Base-by-base conservation (phyloP, 1,140 invertebrate genomes). In the Leptonema lineaticorne region DNA sequence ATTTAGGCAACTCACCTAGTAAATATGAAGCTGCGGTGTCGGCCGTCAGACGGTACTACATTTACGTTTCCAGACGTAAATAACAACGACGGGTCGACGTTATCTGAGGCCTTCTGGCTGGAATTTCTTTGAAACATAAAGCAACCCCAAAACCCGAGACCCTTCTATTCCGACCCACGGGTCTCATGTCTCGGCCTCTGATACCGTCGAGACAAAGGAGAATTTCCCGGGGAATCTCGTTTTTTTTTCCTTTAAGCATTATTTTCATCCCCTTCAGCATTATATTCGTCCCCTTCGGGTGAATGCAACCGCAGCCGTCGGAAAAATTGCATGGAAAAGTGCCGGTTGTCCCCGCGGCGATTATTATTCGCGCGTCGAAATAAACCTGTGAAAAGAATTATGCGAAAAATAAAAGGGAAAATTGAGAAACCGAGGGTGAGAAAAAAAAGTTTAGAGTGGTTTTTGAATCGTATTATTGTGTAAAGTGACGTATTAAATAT, bases 111-210 rank as follows among this genome's bases (percentile, higher is more conserved):
- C 30, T 1, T 11, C 18, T 20, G 28, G 57, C 28, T 33, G 57
- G 57, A 59, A 59, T 59, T 59, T 59, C 57, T 59, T 59, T 59
- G 57, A 59, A 14, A 20, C 48, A 53, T 53, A 53, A 53, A 53
- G 57, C 24, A 37, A 16, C 9, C 57, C 57, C 5, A 24, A 33
- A 59, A 59, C 50, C 50, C 50, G 50, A 53, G 16, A 45, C 37
- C n/a, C n/a, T n/a, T n/a, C n/a, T n/a, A n/a, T n/a, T 16, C 37
- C 37, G 37, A 41, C 37, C 37, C 50, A 14, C 11, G 37, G 50
- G 22, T 24, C 37, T 41, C 37, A n/a, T n/a, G 37, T 41, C 37
- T 16, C 37, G 37, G 37, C 37, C 37, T 24, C 8, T 26, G 50
- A 24, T 18, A 22, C 50, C 22, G 5, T 9, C 2, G 16, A 53